A percentile compares a stretch with the other conserved stretches of the same genome.
Evolutionary conservation across 2,888 invertebrate genomes (phyloP).

Genomic region (Eilema griseolum): DNA sequence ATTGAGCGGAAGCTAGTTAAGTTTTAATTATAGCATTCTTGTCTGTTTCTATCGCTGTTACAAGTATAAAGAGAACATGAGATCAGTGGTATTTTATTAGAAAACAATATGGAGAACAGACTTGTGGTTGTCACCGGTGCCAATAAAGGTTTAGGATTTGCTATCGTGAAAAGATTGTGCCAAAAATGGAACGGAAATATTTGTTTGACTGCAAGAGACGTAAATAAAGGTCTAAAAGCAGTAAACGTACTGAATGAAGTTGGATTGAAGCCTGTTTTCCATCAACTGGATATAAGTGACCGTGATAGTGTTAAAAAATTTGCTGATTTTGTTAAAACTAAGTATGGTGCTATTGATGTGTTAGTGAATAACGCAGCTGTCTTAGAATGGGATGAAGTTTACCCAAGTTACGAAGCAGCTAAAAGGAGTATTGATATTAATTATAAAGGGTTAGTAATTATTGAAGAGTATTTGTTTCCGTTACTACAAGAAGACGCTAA

Average conservation of each 20-base stretch:
- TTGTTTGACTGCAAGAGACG: constrained; percentile 90
- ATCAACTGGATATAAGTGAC: constrained; percentile 90
- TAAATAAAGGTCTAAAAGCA: constrained; percentile 86
- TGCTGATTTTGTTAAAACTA: constrained; percentile 85
- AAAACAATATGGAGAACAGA: constrained; percentile 66
- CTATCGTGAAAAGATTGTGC: constrained; percentile 90
- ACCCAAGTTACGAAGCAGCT: constrained; percentile 77
- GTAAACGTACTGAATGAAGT: constrained; percentile 86
- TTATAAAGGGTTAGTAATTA: constrained; percentile 70
- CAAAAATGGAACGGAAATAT: constrained; percentile 89
- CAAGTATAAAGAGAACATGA: neutral
- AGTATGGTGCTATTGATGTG: constrained; percentile 90
- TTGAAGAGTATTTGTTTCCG: constrained; percentile 88
- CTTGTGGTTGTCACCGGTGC: constrained; percentile 89
- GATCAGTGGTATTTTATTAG: constrained; percentile 10
- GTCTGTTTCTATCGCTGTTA: neutral
- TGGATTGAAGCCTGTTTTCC: constrained; percentile 86
- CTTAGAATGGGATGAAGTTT: constrained; percentile 72
- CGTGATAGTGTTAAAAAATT: constrained; percentile 86
- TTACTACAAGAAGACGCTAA: constrained; percentile 90
- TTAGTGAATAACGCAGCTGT: constrained; percentile 92
- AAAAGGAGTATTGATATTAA: constrained; percentile 75
- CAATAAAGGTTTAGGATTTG: constrained; percentile 91
- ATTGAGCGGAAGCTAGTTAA: neutral
- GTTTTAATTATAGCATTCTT: neutral